Percentiles rank a stretch among this genome's conserved stretches.
Evolutionary conservation across 2,113 vertebrate genomes (phyloP).

Genomic region (Orycteropus afer): DNA sequence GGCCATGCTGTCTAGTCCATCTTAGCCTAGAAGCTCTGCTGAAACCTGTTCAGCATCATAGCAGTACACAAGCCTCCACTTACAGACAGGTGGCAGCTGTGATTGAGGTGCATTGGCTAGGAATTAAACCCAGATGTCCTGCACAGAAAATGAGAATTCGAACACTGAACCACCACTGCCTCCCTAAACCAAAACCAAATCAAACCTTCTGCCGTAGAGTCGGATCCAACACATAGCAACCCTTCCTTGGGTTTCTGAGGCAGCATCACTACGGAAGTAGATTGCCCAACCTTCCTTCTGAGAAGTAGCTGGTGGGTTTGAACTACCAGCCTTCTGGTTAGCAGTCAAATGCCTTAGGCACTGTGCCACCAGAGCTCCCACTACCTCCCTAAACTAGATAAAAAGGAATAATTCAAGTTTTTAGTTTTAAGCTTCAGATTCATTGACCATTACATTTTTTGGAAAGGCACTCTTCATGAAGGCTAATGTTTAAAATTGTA

Average conservation of each 20-base stretch:
- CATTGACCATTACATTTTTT: background rate
- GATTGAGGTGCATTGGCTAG: background rate
- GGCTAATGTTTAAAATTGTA: conserved; percentile 15
- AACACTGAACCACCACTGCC: background rate
- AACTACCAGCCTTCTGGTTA: no score
- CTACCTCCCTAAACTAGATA: background rate
- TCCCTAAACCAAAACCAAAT: no score
- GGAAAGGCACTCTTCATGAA: conserved; percentile 23
- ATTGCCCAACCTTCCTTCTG: no score
- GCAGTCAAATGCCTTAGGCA: no score
- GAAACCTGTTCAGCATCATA: background rate
- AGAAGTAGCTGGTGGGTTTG: no score
- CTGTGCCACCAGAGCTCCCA: no score
- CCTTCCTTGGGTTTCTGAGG: no score
- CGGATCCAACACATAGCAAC: no score
- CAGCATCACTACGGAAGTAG: no score
- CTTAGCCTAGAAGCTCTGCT: background rate
- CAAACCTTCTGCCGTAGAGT: no score
- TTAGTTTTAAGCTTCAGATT: background rate
- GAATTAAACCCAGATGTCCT: background rate
- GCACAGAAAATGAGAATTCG: background rate
- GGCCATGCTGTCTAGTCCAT: background rate
- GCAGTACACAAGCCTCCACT: background rate
- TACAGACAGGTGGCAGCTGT: background rate
- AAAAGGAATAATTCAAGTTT: background rate